These are phyloP conservation scores for Grapholita molesta DNA, from an alignment of 1,140 invertebrate species.

Conservation along the genomic window DNA sequence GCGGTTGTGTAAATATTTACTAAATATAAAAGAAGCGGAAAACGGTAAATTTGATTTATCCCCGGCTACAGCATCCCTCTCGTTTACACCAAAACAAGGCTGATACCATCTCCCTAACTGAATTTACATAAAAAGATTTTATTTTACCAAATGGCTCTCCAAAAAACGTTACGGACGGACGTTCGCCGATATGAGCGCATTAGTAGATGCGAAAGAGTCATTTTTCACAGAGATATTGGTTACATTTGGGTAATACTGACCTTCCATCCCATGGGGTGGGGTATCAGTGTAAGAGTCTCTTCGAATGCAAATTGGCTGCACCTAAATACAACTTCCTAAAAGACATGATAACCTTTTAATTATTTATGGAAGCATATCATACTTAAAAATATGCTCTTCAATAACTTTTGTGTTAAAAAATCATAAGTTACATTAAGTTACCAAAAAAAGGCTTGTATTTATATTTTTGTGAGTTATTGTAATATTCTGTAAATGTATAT, in stretches of 20 bases:
- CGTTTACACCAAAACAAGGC: neutral
- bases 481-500: no score
- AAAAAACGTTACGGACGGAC: constrained; percentile 5
- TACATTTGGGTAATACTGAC: constrained; percentile 25
- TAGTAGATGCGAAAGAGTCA: constrained; percentile 26
- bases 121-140: constrained; percentile 11
- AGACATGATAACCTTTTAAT: no score
- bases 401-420: no score
- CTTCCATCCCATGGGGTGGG: constrained; percentile 21
- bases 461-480: no score
- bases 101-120: constrained; percentile 3
- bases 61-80: neutral
- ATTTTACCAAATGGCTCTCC: constrained; percentile 3
- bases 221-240: constrained; percentile 27
- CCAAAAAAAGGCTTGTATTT: no score
- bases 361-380: no score
- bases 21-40: neutral
- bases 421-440: no score
- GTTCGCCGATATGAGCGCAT: constrained; percentile 21
- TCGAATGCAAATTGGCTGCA: neutral
- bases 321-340: no score
- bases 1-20: neutral
- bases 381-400: no score
- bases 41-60: constrained; percentile 4
- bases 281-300: neutral